These are phyloP conservation scores for Salticus scenicus DNA, from an alignment of 2,888 invertebrate species.

Conservation along the genomic window DNA sequence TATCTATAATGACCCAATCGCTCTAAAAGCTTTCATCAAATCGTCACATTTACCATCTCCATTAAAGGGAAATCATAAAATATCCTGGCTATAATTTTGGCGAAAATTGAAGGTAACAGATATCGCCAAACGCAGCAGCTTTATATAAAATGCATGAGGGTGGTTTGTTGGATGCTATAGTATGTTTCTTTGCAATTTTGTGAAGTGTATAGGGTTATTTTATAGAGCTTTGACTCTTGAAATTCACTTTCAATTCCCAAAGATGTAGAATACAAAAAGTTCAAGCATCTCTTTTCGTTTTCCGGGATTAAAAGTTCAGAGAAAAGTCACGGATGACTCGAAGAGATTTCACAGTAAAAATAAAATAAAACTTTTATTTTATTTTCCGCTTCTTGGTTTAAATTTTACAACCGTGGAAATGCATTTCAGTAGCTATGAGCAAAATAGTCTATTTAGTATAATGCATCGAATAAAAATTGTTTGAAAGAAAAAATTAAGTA, in stretches of 20 bases:
- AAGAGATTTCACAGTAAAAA: neutral
- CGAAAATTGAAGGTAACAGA: neutral
- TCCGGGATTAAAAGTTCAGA: slow-evolving; percentile 15
- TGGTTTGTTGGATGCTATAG: slow-evolving; percentile 25
- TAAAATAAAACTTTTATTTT: too few relatives aligned
- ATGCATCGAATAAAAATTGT: too few relatives aligned
- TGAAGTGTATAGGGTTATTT: slow-evolving; percentile 69
- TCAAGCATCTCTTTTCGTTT: slow-evolving; percentile 11
- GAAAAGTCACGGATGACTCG: neutral
- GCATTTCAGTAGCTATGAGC: too few relatives aligned
- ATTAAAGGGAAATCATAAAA: slow-evolving; percentile 57
- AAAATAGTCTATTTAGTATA: too few relatives aligned
- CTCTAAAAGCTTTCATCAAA: slow-evolving; percentile 60
- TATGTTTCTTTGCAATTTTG: slow-evolving; percentile 62
- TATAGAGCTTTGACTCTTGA: slow-evolving; percentile 61
- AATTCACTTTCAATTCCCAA: slow-evolving; percentile 58
- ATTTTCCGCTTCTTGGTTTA: too few relatives aligned
- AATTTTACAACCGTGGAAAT: too few relatives aligned
- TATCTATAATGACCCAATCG: slow-evolving; percentile 41
- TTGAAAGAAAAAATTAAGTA: too few relatives aligned
- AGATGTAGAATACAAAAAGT: slow-evolving; percentile 28
- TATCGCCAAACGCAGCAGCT: slow-evolving; percentile 37
- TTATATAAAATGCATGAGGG: slow-evolving; percentile 64
- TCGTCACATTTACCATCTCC: slow-evolving; percentile 45
- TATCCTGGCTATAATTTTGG: slow-evolving; percentile 44